A percentile compares a stretch with the other conserved stretches of the same genome.
Conservation (phyloP, 2,888 invertebrate species). For the Drepana falcataria region DNA sequence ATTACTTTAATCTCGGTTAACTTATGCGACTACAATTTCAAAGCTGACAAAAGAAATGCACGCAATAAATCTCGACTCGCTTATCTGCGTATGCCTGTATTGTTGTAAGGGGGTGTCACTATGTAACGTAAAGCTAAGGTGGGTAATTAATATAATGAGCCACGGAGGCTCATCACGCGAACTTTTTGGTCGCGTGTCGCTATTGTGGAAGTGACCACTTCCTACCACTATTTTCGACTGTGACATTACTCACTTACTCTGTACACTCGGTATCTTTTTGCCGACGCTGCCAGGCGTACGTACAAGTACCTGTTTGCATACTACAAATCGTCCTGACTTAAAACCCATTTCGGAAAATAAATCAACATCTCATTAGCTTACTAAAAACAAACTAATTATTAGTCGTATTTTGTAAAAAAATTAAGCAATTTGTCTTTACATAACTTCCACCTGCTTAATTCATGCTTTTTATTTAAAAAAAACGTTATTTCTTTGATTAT, state of each 20-base stretch:
- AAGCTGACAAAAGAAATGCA: conserved; percentile 80
- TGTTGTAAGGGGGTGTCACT: conserved; percentile 62
- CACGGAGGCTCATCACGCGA: conserved; percentile 58
- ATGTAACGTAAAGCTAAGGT: conserved; percentile 63
- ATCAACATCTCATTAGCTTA: too few relatives aligned
- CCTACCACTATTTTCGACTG: conserved; percentile 48
- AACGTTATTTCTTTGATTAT: too few relatives aligned
- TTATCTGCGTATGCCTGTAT: conserved; percentile 74
- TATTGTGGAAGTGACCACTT: conserved; percentile 34
- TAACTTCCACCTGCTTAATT: too few relatives aligned
- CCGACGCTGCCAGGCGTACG: conserved; percentile 11
- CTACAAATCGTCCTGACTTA: neutral
- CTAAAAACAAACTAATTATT: too few relatives aligned
- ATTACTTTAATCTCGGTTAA: conserved; percentile 79
- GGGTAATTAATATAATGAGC: conserved; percentile 77
- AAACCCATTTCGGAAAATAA: neutral
- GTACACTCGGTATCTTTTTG: conserved; percentile 33
- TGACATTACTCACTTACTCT: conserved; percentile 39
- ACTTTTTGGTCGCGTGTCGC: conserved; percentile 62
- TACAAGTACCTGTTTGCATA: neutral
- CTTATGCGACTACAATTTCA: conserved; percentile 79
- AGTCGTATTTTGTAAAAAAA: too few relatives aligned
- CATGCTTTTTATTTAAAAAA: too few relatives aligned
- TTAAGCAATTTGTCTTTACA: too few relatives aligned
- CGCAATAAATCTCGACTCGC: conserved; percentile 68